Base-by-base conservation (phyloP, 2,113 vertebrate genomes). In the Stomatorhinus ivindoensis region DNA sequence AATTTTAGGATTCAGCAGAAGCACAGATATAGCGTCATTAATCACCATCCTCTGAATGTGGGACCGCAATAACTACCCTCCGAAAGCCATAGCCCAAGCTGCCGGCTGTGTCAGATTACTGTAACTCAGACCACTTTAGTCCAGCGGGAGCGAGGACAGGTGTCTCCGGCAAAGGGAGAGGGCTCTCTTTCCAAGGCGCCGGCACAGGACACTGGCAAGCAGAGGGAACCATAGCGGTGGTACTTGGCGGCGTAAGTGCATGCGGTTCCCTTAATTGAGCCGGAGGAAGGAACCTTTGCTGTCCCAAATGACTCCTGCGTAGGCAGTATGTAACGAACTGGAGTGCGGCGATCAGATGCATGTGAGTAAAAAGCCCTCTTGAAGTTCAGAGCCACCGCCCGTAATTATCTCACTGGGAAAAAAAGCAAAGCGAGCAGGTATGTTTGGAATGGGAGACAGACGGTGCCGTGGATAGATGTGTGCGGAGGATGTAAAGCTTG, bases 1-100 rank as follows among this genome's bases (percentile, higher is more conserved):
- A 92, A 91, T 89, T 85, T 90, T 53, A 88, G 76, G 88, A 93
- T 92, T 93, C 92, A 91, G 92, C 91, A 92, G 88, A 92, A 92
- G 87, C 87, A 39, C 46, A 42, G 83, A 84, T 89, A 90, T 65
- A 44, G 88, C 8, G n/a, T 87, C 86, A 93, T 93, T 88, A 88
- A 91, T 93, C 91, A 91, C 15, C 24, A 86, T 65, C 80, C 86
- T 90, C 65, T 89, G 89, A 92, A 92, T 92, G 80, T 92, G 90
- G 92, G 90, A 88, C 91, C 89, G 47, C 11, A 10, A 89, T 89
- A 48, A 76, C 88, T 86, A 88, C 46, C 53, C 87, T 53, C 80
- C 86, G 58, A 87, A 21, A 50, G 9, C 39, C 17, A 50, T 31
- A 87, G 17, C 73, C 73, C 27, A 3, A 24, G 55, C 90, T 90